phyloP scores from a whole-genome alignment of 2,797 vertebrate genomes.

The Etheostoma nigrum region DNA sequence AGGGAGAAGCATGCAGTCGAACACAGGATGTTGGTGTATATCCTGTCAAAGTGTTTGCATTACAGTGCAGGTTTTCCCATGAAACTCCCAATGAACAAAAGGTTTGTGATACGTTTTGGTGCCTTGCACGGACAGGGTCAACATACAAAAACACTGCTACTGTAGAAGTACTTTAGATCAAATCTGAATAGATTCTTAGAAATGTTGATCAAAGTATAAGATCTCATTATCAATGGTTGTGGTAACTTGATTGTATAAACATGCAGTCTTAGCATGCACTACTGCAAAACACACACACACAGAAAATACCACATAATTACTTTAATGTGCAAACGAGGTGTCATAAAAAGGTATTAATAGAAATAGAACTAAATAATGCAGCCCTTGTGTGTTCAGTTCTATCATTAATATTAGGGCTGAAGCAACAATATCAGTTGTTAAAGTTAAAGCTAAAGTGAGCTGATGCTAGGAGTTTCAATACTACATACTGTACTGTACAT shows the following conservation, averaged over 20 bases:
- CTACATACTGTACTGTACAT: no score
- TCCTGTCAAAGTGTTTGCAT: slow-evolving; percentile 8
- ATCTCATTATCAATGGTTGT: not conserved
- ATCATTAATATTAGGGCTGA: not conserved
- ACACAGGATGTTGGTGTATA: slow-evolving; percentile 30
- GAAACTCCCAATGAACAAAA: slow-evolving; percentile 2
- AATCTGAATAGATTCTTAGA: not conserved
- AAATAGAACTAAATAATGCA: not conserved
- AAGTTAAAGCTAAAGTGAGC: slow-evolving; percentile 1
- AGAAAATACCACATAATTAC: slow-evolving; percentile 23
- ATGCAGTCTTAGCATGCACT: not conserved
- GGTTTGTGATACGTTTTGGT: not conserved
- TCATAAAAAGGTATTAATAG: not conserved
- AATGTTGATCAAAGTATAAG: not conserved
- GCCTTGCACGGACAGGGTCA: not conserved
- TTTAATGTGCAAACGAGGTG: slow-evolving; percentile 18
- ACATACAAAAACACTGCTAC: not conserved
- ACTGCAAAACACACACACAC: not conserved
- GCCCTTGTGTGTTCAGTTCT: not conserved
- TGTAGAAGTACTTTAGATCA: not conserved
- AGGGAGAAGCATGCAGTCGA: not conserved
- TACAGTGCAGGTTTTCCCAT: slow-evolving; percentile 37
- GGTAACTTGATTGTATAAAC: not conserved
- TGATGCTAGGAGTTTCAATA: slow-evolving; percentile 2
- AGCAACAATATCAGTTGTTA: not conserved